Evolutionary conservation across 2,113 vertebrate genomes (phyloP).

Genomic region (Ochotona princeps): DNA sequence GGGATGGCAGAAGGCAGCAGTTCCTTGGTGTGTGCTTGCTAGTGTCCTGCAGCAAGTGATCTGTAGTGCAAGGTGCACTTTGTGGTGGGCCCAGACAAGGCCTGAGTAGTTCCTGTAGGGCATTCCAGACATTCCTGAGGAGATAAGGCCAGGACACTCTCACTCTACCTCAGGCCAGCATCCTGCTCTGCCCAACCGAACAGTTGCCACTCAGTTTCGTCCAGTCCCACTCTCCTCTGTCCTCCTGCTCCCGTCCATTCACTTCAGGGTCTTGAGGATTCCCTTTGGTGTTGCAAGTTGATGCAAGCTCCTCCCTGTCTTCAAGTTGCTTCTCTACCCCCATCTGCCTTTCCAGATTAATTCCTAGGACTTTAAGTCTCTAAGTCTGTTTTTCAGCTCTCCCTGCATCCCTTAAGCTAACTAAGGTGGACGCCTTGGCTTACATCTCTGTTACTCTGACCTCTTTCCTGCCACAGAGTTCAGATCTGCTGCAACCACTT

Average conservation of each 20-base stretch:
- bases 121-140: too few relatives aligned
- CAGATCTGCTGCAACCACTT: background rate
- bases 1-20: too few relatives aligned
- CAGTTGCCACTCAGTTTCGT: too few relatives aligned
- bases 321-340: background rate
- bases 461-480: background rate
- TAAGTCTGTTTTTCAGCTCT: background rate
- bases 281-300: background rate
- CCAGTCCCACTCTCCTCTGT: too few relatives aligned
- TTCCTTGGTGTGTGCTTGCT: too few relatives aligned
- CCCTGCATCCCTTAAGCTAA: rapidly evolving
- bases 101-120: too few relatives aligned
- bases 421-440: background rate
- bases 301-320: background rate
- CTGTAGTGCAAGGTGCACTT: too few relatives aligned
- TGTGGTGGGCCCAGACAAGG: too few relatives aligned
- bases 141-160: too few relatives aligned
- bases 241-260: background rate
- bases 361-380: background rate
- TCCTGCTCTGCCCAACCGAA: too few relatives aligned
- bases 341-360: background rate
- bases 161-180: too few relatives aligned
- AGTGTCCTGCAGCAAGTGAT: too few relatives aligned
- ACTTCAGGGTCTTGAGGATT: background rate
- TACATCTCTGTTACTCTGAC: background rate